These are phyloP conservation scores for Phaedon cochleariae DNA, from an alignment of 2,888 invertebrate species.

Conservation along the genomic window DNA sequence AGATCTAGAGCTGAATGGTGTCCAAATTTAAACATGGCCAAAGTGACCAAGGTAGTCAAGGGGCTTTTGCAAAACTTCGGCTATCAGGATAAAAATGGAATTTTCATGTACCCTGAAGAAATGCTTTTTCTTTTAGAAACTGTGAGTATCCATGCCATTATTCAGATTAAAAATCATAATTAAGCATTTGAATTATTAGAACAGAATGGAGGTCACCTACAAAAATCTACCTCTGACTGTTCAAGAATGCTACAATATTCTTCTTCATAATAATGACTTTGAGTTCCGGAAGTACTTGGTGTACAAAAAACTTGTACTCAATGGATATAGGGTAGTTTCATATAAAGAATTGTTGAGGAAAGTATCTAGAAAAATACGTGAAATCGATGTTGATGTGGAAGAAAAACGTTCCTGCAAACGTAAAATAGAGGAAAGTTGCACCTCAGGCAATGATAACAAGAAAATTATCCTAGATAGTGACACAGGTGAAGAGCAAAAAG, in stretches of 20 bases:
- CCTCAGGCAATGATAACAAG: not conserved
- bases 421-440: not conserved
- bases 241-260: constrained; percentile 71
- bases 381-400: not conserved
- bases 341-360: constrained; percentile 30
- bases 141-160: constrained; percentile 63
- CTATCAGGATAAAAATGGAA: constrained; percentile 53
- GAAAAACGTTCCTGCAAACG: not conserved
- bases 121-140: constrained; percentile 72
- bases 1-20: constrained; percentile 54
- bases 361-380: not conserved
- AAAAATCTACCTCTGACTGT: constrained; percentile 69
- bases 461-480: constrained; percentile 7
- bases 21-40: constrained; percentile 43
- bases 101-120: constrained; percentile 70
- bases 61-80: constrained; percentile 52
- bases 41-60: constrained; percentile 49
- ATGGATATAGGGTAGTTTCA: constrained; percentile 49
- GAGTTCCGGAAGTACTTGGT: constrained; percentile 49
- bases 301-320: constrained; percentile 51
- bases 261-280: constrained; percentile 54
- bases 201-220: constrained; percentile 68
- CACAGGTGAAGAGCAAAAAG: constrained; percentile 6
- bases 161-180: too few relatives aligned
- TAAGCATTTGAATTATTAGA: too few relatives aligned